Evolutionary conservation across 1,140 invertebrate species (phyloP).

Genomic region (Hestina assimilis): DNA sequence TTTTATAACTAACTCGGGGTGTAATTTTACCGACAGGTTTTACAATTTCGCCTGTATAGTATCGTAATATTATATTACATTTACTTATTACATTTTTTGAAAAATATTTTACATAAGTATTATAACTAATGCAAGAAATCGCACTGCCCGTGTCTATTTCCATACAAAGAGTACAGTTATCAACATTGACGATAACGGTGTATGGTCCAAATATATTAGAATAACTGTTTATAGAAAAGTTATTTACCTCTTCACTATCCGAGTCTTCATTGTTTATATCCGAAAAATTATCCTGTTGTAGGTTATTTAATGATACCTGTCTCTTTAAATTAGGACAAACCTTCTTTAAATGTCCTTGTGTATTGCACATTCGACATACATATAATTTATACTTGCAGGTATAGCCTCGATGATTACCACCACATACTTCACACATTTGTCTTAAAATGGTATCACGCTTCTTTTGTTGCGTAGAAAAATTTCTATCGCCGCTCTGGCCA

Average conservation of each 20-base stretch:
- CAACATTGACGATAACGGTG: slow-evolving; percentile 21
- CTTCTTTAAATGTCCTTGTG: slow-evolving; percentile 12
- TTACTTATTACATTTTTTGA: slow-evolving; percentile 4
- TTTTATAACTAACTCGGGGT: slow-evolving; percentile 17
- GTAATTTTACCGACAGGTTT: slow-evolving; percentile 26
- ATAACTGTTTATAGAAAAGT: not conserved
- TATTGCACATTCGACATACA: slow-evolving; percentile 8
- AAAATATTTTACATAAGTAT: slow-evolving; percentile 24
- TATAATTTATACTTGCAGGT: slow-evolving; percentile 3
- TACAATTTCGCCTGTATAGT: slow-evolving; percentile 35
- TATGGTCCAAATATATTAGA: slow-evolving; percentile 26
- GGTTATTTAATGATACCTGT: not conserved
- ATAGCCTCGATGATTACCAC: not conserved
- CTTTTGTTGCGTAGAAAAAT: too few species aligned
- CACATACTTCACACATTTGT: slow-evolving; percentile 19
- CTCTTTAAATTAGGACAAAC: slow-evolving; percentile 2
- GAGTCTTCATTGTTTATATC: not conserved
- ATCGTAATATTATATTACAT: slow-evolving; percentile 19
- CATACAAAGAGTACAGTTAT: slow-evolving; percentile 26
- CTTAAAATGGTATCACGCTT: not conserved
- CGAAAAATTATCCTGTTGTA: not conserved
- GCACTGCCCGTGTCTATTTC: slow-evolving; percentile 38
- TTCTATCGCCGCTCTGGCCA: not conserved
- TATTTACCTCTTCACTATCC: slow-evolving; percentile 17
- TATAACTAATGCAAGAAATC: slow-evolving; percentile 34